Evolutionary conservation across 2,113 vertebrate genomes (phyloP).

Genomic region (Odobenus rosmarus): DNA sequence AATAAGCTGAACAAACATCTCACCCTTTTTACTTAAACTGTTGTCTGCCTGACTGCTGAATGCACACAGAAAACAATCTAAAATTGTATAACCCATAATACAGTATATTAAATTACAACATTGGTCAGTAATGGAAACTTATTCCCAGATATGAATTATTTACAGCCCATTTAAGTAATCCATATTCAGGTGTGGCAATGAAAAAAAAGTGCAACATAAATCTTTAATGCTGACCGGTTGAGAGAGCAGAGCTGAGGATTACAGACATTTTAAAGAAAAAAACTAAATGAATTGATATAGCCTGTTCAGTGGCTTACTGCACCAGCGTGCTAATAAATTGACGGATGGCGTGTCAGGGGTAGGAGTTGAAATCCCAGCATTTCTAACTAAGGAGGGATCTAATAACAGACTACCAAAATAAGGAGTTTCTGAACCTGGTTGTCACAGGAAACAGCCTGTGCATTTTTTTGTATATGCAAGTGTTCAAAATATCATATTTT

Average conservation of each 20-base stretch:
- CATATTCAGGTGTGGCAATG: constrained; percentile 98
- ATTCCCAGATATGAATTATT: constrained; percentile 99
- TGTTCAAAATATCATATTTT: constrained; percentile 79
- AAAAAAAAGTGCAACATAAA: constrained; percentile 93
- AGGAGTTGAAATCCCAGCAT: constrained; percentile 86
- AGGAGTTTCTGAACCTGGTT: constrained; percentile 85
- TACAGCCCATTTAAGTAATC: constrained; percentile 98
- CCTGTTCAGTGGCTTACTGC: constrained; percentile 88
- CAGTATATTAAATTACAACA: constrained; percentile 98
- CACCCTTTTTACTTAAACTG: constrained; percentile 89
- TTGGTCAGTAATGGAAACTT: constrained; percentile 96
- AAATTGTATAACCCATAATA: constrained; percentile 92
- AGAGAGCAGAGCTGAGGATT: constrained; percentile 91
- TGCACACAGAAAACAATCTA: constrained; percentile 92
- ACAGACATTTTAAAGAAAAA: constrained; percentile 89
- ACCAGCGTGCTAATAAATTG: constrained; percentile 90
- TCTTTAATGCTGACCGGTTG: constrained; percentile 94
- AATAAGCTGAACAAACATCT: constrained; percentile 88
- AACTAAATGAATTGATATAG: constrained; percentile 86
- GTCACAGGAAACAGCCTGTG: constrained; percentile 83
- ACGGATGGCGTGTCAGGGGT: constrained; percentile 89
- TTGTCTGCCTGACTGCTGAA: constrained; percentile 87
- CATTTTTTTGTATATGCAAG: constrained; percentile 77
- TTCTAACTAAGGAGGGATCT: constrained; percentile 85
- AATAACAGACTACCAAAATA: constrained; percentile 85